Percentiles rank a stretch among this genome's conserved stretches.
These are phyloP conservation scores for Antrozous pallidus DNA, from an alignment of 2,797 vertebrate genomes.

Conservation along the genomic window DNA sequence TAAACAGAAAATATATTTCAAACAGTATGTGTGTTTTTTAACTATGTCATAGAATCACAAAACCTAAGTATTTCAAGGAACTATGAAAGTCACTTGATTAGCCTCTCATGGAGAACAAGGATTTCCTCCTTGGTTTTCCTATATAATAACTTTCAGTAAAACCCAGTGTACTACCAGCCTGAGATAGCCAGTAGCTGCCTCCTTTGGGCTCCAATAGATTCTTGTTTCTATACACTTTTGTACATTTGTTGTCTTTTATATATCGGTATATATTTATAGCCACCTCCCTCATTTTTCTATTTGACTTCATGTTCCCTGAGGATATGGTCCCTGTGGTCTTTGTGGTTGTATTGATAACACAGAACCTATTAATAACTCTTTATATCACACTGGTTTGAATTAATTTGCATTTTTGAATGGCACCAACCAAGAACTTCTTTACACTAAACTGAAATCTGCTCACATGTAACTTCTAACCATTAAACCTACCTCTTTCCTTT, in stretches of 20 bases:
- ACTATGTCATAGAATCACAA: background rate
- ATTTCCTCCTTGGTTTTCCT: background rate
- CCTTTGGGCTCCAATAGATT: background rate
- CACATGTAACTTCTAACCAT: background rate
- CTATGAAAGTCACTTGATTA: background rate
- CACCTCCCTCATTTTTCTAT: background rate
- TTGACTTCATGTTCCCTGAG: slow-evolving; percentile 5
- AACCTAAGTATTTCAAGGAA: background rate
- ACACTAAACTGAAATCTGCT: background rate
- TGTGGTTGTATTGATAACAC: background rate
- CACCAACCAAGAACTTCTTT: background rate
- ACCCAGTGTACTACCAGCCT: background rate
- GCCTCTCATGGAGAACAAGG: background rate
- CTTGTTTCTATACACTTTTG: background rate
- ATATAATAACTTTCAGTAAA: background rate
- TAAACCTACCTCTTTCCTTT: background rate
- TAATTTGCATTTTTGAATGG: background rate
- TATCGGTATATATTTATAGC: background rate
- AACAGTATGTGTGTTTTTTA: background rate
- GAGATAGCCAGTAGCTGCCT: background rate
- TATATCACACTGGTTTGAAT: background rate
- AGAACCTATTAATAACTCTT: background rate
- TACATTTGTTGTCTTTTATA: background rate
- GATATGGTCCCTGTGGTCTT: background rate
- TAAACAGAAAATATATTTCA: slow-evolving; percentile 14